Conservation (phyloP, 2,113 vertebrate genomes). For the Erpornis zantholeuca region DNA sequence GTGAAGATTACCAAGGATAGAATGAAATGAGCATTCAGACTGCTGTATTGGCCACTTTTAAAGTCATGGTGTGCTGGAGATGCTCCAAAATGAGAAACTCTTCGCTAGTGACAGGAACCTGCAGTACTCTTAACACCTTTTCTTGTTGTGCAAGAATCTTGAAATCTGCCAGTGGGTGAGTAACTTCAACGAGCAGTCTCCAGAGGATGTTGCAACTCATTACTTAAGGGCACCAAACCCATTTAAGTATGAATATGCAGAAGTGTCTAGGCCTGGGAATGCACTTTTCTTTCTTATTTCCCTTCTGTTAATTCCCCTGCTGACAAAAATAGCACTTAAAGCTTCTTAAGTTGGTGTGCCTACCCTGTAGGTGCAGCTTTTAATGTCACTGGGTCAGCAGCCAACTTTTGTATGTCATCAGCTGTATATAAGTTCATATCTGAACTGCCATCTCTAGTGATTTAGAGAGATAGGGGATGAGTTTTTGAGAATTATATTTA, state of each 20-base stretch:
- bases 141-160: neutral
- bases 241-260: neutral
- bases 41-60: neutral
- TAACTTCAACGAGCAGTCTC: neutral
- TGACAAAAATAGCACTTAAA: conserved; percentile 5
- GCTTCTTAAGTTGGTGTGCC: neutral
- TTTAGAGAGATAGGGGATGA: neutral
- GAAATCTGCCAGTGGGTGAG: neutral
- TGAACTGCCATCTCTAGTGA: neutral
- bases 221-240: neutral
- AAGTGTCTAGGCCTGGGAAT: neutral
- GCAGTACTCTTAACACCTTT: neutral
- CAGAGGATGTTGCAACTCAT: conserved; percentile 3
- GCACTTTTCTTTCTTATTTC: neutral
- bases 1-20: neutral
- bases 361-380: neutral
- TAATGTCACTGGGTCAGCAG: neutral
- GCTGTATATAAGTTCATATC: neutral
- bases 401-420: neutral
- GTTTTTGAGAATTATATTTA: neutral
- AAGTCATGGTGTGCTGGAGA: neutral
- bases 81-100: neutral
- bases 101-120: neutral
- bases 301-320: neutral
- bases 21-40: neutral